Evolutionary conservation across 2,113 vertebrate genomes (phyloP), one percentile per base, ranked within the genome.

Genomic region (Myotis lucifugus): DNA sequence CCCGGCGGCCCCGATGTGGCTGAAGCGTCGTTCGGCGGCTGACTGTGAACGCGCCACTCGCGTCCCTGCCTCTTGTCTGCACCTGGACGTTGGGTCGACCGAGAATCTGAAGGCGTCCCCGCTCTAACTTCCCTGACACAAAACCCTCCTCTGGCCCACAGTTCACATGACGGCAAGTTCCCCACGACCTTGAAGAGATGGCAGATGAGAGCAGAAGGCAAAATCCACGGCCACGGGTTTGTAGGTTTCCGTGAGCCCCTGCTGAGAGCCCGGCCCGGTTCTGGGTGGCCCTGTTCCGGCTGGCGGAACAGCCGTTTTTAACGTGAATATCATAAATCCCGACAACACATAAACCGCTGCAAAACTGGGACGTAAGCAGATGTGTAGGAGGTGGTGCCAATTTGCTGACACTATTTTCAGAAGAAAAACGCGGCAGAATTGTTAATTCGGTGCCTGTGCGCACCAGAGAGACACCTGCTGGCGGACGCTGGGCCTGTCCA

Each of bases 11-110:
- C 12, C 5, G 61, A 32, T 13, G 13, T 13, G 2, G 61, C 6
- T 12, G 27, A 14, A 32, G 61, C 29, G 2, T 66, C 27, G 1
- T 29, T 32, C 14, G 12, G 25, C 25, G 2, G 61, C 27, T 21
- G 37, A 64, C 5, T 3, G 15, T 6, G 48, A 72, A 42, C 19
- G 5, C 5, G 34, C 34, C 34, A 0, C 2, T 13, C 1, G 0
- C 37, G 3, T 9, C 56, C 9, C 29, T 42, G 70, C 2, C 29
- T 32, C 69, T 27, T 64, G 21, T 19, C 32, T 27, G 25, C 10
- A 1, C 1, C 2, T 0, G 56, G 10, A 4, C 2, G 3, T 34
- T 0, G 1, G 32, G 8, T 10, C 29, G 5, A 48, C 5, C 1
- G 5, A 2, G 82, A 70, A 6, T n/a, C 10, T 3, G 0, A 19